Evolutionary conservation across 2,797 vertebrate genomes (phyloP), one percentile per base, ranked within the genome.

Genomic region (Hemibagrus guttatus): DNA sequence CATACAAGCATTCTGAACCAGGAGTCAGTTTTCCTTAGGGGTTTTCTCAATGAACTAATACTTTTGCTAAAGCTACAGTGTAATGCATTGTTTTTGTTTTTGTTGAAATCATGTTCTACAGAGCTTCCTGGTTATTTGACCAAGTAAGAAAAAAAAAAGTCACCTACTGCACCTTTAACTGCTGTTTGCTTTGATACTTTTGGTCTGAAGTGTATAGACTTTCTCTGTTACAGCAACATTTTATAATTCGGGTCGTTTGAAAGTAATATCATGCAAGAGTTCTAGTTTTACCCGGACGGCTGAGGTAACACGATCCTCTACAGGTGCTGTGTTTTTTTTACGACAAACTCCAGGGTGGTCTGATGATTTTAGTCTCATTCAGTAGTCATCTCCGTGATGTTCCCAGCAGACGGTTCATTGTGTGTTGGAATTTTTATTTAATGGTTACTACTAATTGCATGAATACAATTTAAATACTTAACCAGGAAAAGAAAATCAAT

Each of bases 241-340:
- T 83, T 83, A 54, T 75, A 46, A 83, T 87, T 59, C 3, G 35
- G 74, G 61, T 46, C 23, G 28, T 63, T 81, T 81, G 79, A 81
- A 81, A 63, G 46, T 46, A 1, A 63, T 75, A 71, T 72, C 75
- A 56, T 26, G 58, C 56, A 39, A 2, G 31, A 59, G 78, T 52
- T 81, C 39, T 54, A 31, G 59, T 56, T 68, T 83, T 56, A 68
- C 63, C 68, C 9, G 1, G 46, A 54, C 46, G 2, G n/a, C 63
- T 52, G 46, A 31, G 46, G 80, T 23, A 82, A 82, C 28, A 52
- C 13, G 80, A 82, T 49, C 61, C 80, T 31, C 28, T 28, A 49
- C 61, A 82, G 42, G 61, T 66, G 59, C 79, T 81, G 78, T 81
- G 13, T 74, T 74, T 64, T 46, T 46, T 80, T 35, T 12, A 21